Evolutionary conservation across 2,888 invertebrate species (phyloP).

Genomic region (Conistra vaccinii): DNA sequence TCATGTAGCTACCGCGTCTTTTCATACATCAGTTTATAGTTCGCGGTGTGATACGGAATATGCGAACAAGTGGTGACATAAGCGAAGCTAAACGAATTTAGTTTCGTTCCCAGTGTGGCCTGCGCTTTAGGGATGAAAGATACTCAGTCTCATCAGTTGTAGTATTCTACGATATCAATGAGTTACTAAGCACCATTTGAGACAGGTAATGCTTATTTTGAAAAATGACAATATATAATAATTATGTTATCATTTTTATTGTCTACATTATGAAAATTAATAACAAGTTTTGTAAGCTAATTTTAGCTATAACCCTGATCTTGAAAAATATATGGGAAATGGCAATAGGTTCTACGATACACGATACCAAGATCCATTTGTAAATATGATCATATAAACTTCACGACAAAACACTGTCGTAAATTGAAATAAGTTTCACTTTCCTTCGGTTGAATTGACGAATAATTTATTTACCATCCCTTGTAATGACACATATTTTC

Average conservation of each 20-base stretch:
- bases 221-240: background rate
- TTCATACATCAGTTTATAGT: too few relatives aligned
- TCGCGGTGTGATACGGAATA: too few relatives aligned
- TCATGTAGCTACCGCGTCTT: too few relatives aligned
- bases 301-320: background rate
- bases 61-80: too few relatives aligned
- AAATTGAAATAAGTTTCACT: background rate
- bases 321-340: background rate
- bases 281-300: too few relatives aligned
- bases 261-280: background rate
- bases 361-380: background rate
- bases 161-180: background rate
- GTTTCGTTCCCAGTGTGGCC: too few relatives aligned
- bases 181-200: background rate
- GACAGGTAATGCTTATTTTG: background rate
- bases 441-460: background rate
- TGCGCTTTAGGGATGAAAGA: background rate
- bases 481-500: background rate
- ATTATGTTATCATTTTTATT: background rate
- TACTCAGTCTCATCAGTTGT: background rate
- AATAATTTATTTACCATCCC: background rate
- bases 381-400: background rate
- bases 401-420: background rate
- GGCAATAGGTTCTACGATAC: background rate
- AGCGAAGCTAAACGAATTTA: too few relatives aligned